Evolutionary conservation across 2,888 invertebrate species (phyloP), one percentile per base, ranked within the genome.

Genomic region (Plusia festucae): DNA sequence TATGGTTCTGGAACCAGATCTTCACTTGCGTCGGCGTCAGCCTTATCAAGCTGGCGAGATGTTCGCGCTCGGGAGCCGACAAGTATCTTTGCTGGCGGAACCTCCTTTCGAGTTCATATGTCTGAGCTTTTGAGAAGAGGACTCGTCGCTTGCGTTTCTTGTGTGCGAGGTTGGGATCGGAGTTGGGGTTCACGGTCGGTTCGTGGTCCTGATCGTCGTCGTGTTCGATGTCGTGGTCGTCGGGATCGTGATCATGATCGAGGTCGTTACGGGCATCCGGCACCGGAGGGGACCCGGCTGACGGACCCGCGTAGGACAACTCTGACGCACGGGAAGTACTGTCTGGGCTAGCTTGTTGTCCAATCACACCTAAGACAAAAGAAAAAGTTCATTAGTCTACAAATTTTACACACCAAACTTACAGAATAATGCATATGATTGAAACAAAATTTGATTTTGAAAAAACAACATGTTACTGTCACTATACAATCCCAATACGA

Each of bases 1-100:
- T 97, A 90, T 99, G 99, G 91, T 99, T 99, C 91, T 99, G 99
- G 95, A 99, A 99, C 99, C 99, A 99, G 84, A 99, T 99, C 94
- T 99, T 99, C 58, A 98, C 98, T 95, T 99, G 99, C 2, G 99
- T 99, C 0, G 99, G 99, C 2, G 99, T 99, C 66, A 99, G 95
- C 64, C 98, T 96, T 76, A 99, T 99, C 83, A 99, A 96, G 74
- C 98, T 98, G 2, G 99, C 99, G 76, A 99, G 95, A 88, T 99
- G 99, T 88, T 99, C 99, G 40, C 99, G 94, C 91, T 99, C 99
- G 0, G 99, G 99, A 0, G 99, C 99, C 2, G 99, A 99, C 16
- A 99, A 96, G 92, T 99, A 99, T 77, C 99, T 96, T 90, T 99
- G 99, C 88, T 99, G 99, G 2, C 99, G 96, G 92, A 99, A 99